These are phyloP conservation scores for Campylomormyrus tamandua DNA, from an alignment of 2,113 vertebrate species.

Conservation along the genomic window DNA sequence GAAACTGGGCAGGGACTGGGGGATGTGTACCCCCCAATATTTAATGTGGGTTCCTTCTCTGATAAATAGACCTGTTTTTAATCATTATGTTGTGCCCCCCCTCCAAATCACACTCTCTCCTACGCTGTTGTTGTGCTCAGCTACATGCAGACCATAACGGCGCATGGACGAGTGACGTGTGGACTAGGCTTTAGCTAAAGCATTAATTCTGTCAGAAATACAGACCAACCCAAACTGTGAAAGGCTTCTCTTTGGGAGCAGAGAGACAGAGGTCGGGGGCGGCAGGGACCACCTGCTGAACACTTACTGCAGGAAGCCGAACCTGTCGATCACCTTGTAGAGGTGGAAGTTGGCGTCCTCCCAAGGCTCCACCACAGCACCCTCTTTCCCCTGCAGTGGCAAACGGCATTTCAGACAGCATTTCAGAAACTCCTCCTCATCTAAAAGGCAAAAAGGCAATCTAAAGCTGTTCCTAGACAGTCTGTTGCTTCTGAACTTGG, in stretches of 20 bases:
- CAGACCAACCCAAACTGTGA: background rate
- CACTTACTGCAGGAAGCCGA: conserved; percentile 96
- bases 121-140: background rate
- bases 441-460: background rate
- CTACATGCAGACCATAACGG: background rate
- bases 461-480: background rate
- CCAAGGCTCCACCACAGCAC: conserved; percentile 86
- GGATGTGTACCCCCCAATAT: background rate
- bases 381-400: conserved; percentile 76
- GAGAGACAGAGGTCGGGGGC: background rate
- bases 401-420: background rate
- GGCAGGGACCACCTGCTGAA: background rate
- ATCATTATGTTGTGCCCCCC: background rate
- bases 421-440: background rate
- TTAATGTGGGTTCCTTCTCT: background rate
- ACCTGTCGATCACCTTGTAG: conserved; percentile 94
- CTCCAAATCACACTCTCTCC: background rate
- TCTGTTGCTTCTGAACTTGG: background rate
- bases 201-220: background rate
- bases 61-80: background rate
- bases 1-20: background rate
- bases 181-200: background rate
- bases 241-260: background rate
- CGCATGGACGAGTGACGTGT: background rate
- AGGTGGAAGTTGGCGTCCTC: conserved; percentile 91